These are phyloP conservation scores for Sycophaga agraensis DNA, from an alignment of 1,140 invertebrate species.

Conservation along the genomic window DNA sequence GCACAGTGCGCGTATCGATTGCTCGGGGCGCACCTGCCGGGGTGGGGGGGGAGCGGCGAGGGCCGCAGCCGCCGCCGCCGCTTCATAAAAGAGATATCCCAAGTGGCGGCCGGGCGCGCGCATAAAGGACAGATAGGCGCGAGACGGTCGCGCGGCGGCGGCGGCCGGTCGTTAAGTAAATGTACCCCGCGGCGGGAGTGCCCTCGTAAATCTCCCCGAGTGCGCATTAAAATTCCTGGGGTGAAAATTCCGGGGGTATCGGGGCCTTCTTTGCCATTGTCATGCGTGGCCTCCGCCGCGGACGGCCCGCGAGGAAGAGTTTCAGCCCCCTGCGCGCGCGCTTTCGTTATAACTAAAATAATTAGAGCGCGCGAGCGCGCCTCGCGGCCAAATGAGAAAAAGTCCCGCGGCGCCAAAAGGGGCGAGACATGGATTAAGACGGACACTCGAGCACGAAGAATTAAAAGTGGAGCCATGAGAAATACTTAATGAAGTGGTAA, in stretches of 20 bases:
- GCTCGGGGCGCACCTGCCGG: background rate
- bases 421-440: constrained; percentile 18
- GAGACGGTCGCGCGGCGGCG: background rate
- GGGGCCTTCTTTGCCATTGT: too few species aligned
- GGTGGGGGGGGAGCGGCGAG: too few species aligned
- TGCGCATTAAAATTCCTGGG: constrained; percentile 38
- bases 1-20: too few species aligned
- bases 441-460: background rate
- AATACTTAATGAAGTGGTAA: constrained; percentile 24
- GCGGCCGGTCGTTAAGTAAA: constrained; percentile 33
- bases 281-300: too few species aligned
- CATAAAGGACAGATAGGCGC: constrained; percentile 4
- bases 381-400: constrained; percentile 16
- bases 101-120: background rate
- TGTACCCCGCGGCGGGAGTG: constrained; percentile 21
- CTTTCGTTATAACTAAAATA: too few species aligned
- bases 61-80: background rate
- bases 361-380: constrained; percentile 29
- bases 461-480: constrained; percentile 17
- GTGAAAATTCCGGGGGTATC: constrained; percentile 34
- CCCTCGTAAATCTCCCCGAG: constrained; percentile 37
- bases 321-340: background rate
- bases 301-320: too few species aligned
- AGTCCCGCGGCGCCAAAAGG: too few species aligned
- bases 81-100: constrained; percentile 17